Base-by-base conservation (phyloP, 37 sponge, comb jelly and placozoan genomes). In the Cliona cf. orientalis region DNA sequence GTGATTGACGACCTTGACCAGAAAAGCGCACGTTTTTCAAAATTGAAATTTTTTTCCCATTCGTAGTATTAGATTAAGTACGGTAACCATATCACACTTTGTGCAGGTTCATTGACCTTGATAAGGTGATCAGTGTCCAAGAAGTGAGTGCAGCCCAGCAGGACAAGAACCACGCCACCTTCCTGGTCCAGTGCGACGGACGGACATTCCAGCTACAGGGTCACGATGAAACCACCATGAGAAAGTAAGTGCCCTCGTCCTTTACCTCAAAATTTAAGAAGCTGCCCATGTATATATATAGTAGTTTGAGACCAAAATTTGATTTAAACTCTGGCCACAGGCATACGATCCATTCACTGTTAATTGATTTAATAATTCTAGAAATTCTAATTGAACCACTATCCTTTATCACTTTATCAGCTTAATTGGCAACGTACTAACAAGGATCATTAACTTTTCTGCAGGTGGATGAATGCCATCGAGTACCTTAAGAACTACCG, bases 141-240 rank as follows among this genome's bases (percentile, higher is more conserved):
- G 84, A 77, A 34, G 69, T 80, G 28, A 72, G 63, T 28, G 56
- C 65, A 11, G 78, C 84, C 12, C 75, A 80, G 36, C 91, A 90
- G 42, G 94, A 93, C 82, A 90, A 89, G 75, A 90, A 77, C 58
- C 59, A 86, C 39, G 81, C 79, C 66, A 87, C 87, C 65, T 93
- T 93, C 66, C 64, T 78, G 21, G 68, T 93, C 28, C 68, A 74
- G 32, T 73, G 79, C 65, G 91, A 93, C 22, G 90, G 91, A 58
- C 42, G 94, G 21, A 86, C 80, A 12, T 93, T 63, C 75, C 85
- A 93, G 69, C 80, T 93, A 2, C 87, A 80, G 37, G 94, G 91
- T 34, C 61, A 72, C 37, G 81, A 90, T 46, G 81, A 80, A 36
- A 40, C 84, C 31, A 61, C 58, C 49, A 93, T 93, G 94, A 86